Evolutionary conservation across 2,888 invertebrate genomes (phyloP).

Genomic region (Acronicta aceris): DNA sequence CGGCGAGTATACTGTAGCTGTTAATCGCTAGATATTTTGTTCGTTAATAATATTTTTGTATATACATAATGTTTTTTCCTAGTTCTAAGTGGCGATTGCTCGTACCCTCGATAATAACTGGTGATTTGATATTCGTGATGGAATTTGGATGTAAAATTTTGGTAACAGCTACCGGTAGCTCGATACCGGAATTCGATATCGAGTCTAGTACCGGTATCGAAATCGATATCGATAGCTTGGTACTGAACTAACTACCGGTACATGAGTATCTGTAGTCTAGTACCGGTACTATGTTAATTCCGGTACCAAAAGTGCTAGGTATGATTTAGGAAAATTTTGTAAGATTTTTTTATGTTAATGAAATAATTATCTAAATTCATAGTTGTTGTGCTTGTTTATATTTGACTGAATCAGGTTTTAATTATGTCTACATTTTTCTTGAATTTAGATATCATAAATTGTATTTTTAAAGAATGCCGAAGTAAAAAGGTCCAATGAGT

Average conservation of each 20-base stretch:
- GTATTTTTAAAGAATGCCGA: slow-evolving; percentile 1
- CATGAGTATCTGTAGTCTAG: not conserved
- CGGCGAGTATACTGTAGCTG: slow-evolving; percentile 20
- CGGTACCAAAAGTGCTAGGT: not conserved
- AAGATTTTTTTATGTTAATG: not conserved
- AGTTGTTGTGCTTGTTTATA: too few relatives aligned
- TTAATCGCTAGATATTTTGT: slow-evolving; percentile 47
- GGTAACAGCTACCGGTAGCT: not conserved
- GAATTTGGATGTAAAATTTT: slow-evolving; percentile 7
- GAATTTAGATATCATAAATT: too few relatives aligned
- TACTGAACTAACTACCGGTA: not conserved
- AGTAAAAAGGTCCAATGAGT: not conserved
- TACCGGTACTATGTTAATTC: not conserved
- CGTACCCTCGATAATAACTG: slow-evolving; percentile 15
- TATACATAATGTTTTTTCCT: slow-evolving; percentile 42
- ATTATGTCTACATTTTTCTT: too few relatives aligned
- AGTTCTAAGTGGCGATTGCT: slow-evolving; percentile 27
- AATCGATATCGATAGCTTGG: not conserved
- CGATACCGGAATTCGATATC: not conserved
- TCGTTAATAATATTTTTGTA: slow-evolving; percentile 47
- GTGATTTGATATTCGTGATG: not conserved
- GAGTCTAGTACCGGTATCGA: not conserved
- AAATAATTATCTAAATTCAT: too few relatives aligned
- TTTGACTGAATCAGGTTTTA: too few relatives aligned
- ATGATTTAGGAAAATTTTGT: not conserved